Evolutionary conservation across 2,113 vertebrate genomes (phyloP).

Genomic region (Rissa tridactyla): DNA sequence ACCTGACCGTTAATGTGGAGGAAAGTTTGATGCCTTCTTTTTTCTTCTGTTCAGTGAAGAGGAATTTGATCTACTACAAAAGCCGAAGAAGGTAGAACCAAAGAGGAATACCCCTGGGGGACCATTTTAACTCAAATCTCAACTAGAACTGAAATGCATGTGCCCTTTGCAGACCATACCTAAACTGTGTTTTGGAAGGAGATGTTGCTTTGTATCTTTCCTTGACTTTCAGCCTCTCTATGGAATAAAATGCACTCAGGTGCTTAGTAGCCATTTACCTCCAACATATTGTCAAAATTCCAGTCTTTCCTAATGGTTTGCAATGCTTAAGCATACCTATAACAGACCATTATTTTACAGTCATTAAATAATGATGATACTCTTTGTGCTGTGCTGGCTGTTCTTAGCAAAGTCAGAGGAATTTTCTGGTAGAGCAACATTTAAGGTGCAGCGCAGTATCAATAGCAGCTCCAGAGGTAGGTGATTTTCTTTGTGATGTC

Average conservation of each 20-base stretch:
- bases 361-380: conserved; percentile 51
- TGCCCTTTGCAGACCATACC: conserved; percentile 15
- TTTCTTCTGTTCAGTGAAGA: background rate
- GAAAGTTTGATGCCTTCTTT: background rate
- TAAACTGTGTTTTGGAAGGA: background rate
- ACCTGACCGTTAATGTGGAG: background rate
- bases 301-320: background rate
- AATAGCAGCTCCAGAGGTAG: background rate
- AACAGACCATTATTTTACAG: conserved; percentile 1
- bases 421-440: conserved; percentile 35
- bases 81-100: background rate
- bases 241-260: background rate
- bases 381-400: background rate
- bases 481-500: conserved; percentile 9
- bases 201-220: background rate
- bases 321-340: background rate
- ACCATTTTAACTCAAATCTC: background rate
- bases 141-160: background rate
- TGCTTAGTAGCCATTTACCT: conserved; percentile 22
- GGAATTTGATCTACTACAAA: conserved; percentile 1
- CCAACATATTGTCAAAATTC: background rate
- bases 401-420: conserved; percentile 15
- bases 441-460: background rate
- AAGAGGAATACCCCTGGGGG: background rate
- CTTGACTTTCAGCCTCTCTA: background rate